Conservation (phyloP, 2,888 invertebrate species). For the Chouioia cunea region DNA sequence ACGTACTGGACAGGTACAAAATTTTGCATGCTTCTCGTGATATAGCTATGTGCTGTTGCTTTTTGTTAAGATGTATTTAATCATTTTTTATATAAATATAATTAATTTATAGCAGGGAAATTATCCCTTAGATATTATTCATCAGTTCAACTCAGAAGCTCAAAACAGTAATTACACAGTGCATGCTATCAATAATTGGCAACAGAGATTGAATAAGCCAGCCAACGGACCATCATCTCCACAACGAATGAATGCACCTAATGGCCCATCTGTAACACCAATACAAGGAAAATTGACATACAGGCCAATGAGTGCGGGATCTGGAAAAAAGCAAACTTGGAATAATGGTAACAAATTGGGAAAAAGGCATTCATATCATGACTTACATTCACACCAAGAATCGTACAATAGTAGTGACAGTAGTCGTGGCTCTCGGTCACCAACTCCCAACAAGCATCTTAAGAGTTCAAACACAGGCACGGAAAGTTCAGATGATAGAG, state of each 20-base stretch:
- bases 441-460: conserved; percentile 63
- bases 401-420: conserved; percentile 61
- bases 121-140: conserved; percentile 60
- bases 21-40: neutral
- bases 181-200: conserved; percentile 58
- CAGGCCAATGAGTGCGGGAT: conserved; percentile 53
- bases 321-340: conserved; percentile 58
- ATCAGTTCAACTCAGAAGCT: conserved; percentile 60
- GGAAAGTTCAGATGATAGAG: conserved; percentile 65
- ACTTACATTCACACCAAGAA: conserved; percentile 55
- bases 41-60: too few species aligned
- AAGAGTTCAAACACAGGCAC: conserved; percentile 58
- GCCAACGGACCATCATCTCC: conserved; percentile 46
- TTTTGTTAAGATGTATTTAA: too few species aligned
- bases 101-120: conserved; percentile 56
- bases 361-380: conserved; percentile 54
- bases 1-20: conserved; percentile 60
- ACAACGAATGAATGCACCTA: conserved; percentile 53
- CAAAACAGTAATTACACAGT: conserved; percentile 55
- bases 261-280: conserved; percentile 47
- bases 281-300: conserved; percentile 55
- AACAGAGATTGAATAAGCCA: conserved; percentile 54
- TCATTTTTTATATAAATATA: neutral
- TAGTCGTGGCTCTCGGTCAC: conserved; percentile 65
- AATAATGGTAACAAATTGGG: conserved; percentile 54